Evolutionary conservation across 2,888 invertebrate genomes (phyloP).

Genomic region (Spicauda simplicius): DNA sequence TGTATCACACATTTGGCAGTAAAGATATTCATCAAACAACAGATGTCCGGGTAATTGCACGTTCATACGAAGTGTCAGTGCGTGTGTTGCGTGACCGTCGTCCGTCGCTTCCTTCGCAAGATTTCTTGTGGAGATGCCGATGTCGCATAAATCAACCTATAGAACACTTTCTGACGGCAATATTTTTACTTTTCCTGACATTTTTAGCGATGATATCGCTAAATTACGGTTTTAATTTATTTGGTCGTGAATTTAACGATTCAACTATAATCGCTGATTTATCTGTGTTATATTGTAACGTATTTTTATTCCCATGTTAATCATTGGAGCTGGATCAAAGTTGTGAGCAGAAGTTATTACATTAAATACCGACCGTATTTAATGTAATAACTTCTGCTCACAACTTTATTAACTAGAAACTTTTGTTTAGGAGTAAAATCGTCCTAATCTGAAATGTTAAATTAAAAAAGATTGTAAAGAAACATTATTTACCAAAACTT

Average conservation of each 20-base stretch:
- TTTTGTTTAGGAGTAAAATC: too few species aligned
- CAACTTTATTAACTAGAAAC: too few species aligned
- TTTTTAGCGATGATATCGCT: not conserved
- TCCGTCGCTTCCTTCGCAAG: conserved; percentile 52
- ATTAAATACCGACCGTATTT: too few species aligned
- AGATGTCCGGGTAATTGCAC: conserved; percentile 31
- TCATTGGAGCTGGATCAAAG: too few species aligned
- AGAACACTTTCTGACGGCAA: conserved; percentile 37
- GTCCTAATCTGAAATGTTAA: too few species aligned
- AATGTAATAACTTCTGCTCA: not conserved
- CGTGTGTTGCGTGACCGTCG: conserved; percentile 47
- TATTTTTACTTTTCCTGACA: conserved; percentile 29
- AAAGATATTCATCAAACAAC: conserved; percentile 11
- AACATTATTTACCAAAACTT: too few species aligned
- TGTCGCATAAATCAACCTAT: conserved; percentile 46
- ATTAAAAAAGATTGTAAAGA: too few species aligned
- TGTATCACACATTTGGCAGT: not conserved
- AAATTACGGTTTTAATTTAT: not conserved
- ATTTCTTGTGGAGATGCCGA: conserved; percentile 46
- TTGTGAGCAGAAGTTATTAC: too few species aligned
- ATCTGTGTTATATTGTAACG: too few species aligned
- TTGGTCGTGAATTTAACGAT: not conserved
- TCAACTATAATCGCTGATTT: too few species aligned
- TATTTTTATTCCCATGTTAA: too few species aligned
- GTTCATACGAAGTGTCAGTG: conserved; percentile 35